phyloP scores from a whole-genome alignment of 1,140 invertebrate species.

The Drosophila nasuta region DNA sequence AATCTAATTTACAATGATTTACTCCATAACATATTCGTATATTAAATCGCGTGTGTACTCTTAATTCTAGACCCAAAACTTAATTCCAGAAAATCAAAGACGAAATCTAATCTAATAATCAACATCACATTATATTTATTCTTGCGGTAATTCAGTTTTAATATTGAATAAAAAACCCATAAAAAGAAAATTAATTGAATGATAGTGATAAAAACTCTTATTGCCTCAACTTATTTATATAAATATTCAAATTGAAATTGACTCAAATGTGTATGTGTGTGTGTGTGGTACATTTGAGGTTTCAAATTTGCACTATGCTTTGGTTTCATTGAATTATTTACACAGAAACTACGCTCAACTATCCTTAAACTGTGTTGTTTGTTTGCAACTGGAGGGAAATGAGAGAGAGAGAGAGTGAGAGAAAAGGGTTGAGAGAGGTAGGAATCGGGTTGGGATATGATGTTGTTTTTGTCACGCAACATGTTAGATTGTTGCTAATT shows the following conservation, averaged over 20 bases:
- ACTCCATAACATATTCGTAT: slow-evolving; percentile 5
- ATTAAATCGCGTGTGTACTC: not conserved
- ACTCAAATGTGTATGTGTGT: slow-evolving; percentile 42
- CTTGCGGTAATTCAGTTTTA: not conserved
- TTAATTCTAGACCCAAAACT: not conserved
- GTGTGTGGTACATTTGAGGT: slow-evolving; percentile 41
- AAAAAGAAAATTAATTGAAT: slow-evolving; percentile 2
- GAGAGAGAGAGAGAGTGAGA: not conserved
- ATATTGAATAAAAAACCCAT: not conserved
- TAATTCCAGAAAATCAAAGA: not conserved
- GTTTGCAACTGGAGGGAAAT: not conserved
- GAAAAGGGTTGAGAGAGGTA: not conserved
- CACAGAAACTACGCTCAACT: slow-evolving; percentile 63
- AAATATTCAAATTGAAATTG: slow-evolving; percentile 58
- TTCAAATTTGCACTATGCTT: slow-evolving; percentile 55
- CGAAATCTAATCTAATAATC: not conserved
- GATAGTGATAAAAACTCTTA: not conserved
- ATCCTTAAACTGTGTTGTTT: slow-evolving; percentile 21
- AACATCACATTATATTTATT: slow-evolving; percentile 13
- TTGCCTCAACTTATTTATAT: slow-evolving; percentile 16
- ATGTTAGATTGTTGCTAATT: slow-evolving; percentile 65
- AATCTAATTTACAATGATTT: slow-evolving; percentile 7
- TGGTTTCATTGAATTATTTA: slow-evolving; percentile 69
- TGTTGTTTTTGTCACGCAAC: slow-evolving; percentile 48
- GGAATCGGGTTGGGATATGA: slow-evolving; percentile 22